A percentile compares a stretch with the other conserved stretches of the same genome.
Conservation (phyloP, 2,888 invertebrate genomes). For the Callyntrura guangdongensis region DNA sequence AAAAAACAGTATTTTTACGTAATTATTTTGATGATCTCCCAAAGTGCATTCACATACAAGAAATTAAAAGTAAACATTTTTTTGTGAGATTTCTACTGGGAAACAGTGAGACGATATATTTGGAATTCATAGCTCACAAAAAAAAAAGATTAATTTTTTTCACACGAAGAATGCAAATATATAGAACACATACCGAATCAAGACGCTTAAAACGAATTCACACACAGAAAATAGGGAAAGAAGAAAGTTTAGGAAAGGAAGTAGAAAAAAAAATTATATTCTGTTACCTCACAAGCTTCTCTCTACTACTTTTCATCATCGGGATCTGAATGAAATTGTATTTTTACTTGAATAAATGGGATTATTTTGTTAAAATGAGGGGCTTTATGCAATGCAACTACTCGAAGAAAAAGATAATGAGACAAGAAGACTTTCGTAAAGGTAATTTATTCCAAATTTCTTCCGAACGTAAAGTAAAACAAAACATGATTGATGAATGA, state of each 20-base stretch:
- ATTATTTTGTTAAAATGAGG: constrained; percentile 51
- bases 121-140: constrained; percentile 44
- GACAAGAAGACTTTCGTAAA: constrained; percentile 65
- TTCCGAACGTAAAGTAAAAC: constrained; percentile 20
- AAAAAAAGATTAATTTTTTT: neutral
- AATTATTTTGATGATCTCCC: constrained; percentile 66
- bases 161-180: constrained; percentile 42
- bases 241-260: constrained; percentile 31
- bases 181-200: constrained; percentile 54
- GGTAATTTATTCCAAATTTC: constrained; percentile 47
- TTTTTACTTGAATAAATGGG: constrained; percentile 70
- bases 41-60: constrained; percentile 60
- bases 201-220: constrained; percentile 65
- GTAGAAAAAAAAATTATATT: constrained; percentile 22
- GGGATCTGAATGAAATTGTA: constrained; percentile 52
- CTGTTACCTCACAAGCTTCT: neutral
- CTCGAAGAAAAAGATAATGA: constrained; percentile 62
- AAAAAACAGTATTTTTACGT: constrained; percentile 68
- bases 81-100: constrained; percentile 33
- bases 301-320: constrained; percentile 54
- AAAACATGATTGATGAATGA: constrained; percentile 7
- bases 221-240: constrained; percentile 16
- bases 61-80: constrained; percentile 22
- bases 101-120: neutral
- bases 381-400: constrained; percentile 28